Evolutionary conservation across 2,113 vertebrate genomes (phyloP).

Genomic region (Fukomys damarensis): DNA sequence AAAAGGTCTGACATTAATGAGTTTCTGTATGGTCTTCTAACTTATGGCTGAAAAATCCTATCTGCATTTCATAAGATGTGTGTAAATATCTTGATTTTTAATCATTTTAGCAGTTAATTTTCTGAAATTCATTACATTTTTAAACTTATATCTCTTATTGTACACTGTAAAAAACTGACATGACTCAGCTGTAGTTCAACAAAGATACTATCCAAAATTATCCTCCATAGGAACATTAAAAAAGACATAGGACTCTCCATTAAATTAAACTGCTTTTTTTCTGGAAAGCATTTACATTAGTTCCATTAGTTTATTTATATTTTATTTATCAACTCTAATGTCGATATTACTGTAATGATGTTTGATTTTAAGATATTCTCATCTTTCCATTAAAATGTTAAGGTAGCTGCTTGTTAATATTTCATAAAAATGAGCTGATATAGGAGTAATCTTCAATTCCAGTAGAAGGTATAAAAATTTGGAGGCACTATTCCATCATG

Average conservation of each 20-base stretch:
- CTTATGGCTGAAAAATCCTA: neutral
- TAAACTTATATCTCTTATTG: slow-evolving; percentile 17
- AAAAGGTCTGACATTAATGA: slow-evolving; percentile 47
- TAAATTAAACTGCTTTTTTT: neutral
- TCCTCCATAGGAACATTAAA: slow-evolving; percentile 5
- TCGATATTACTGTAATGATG: slow-evolving; percentile 32
- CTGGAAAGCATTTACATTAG: slow-evolving; percentile 34
- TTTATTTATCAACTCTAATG: slow-evolving; percentile 74
- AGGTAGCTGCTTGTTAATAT: slow-evolving; percentile 47
- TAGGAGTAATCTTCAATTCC: slow-evolving; percentile 32
- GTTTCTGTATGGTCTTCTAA: neutral
- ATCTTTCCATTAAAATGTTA: slow-evolving; percentile 66
- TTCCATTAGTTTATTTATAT: slow-evolving; percentile 66
- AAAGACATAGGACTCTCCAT: neutral
- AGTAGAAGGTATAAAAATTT: neutral
- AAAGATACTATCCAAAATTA: slow-evolving; percentile 22
- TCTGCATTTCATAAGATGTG: slow-evolving; percentile 36
- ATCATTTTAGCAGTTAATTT: slow-evolving; percentile 40
- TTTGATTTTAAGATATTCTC: slow-evolving; percentile 59
- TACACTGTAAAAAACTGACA: slow-evolving; percentile 31
- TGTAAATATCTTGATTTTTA: neutral
- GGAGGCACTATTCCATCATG: neutral
- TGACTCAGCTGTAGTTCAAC: slow-evolving; percentile 37
- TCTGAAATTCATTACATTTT: slow-evolving; percentile 21
- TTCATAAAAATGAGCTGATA: slow-evolving; percentile 39